Evolutionary conservation across 2,113 vertebrate genomes (phyloP).

Genomic region (Pomatostomus ruficeps): DNA sequence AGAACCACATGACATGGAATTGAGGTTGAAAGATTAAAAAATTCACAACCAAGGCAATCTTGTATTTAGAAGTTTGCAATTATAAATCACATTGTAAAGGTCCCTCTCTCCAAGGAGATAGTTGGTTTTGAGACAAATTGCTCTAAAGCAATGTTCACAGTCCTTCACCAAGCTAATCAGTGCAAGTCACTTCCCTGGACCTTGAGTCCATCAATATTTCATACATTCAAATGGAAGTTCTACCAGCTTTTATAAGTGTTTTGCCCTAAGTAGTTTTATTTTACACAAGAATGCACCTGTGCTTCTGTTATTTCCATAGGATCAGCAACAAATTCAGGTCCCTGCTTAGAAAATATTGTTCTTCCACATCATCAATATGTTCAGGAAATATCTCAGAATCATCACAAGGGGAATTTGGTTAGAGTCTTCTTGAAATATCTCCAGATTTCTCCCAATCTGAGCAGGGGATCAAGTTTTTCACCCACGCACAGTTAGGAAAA

Average conservation of each 20-base stretch:
- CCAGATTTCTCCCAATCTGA: background rate
- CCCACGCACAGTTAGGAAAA: background rate
- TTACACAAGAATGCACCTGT: background rate
- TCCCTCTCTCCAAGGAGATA: background rate
- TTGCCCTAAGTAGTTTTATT: background rate
- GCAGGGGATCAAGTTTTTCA: background rate
- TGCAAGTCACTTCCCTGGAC: background rate
- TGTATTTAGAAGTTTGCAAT: background rate
- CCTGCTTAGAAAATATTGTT: background rate
- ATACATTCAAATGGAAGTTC: background rate
- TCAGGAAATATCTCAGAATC: background rate
- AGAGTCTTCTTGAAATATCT: background rate
- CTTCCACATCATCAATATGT: background rate
- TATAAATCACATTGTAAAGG: background rate
- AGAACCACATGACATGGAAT: background rate
- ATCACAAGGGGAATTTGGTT: background rate
- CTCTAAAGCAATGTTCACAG: background rate
- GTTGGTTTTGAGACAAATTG: background rate
- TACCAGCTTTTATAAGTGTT: background rate
- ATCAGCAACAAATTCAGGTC: background rate
- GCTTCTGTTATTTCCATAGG: background rate
- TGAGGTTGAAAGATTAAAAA: background rate
- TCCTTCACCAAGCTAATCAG: background rate
- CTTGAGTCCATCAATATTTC: conserved; percentile 1
- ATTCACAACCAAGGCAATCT: background rate